Evolutionary conservation across 1,140 invertebrate species (phyloP).

Genomic region (Magallana ariakensis): DNA sequence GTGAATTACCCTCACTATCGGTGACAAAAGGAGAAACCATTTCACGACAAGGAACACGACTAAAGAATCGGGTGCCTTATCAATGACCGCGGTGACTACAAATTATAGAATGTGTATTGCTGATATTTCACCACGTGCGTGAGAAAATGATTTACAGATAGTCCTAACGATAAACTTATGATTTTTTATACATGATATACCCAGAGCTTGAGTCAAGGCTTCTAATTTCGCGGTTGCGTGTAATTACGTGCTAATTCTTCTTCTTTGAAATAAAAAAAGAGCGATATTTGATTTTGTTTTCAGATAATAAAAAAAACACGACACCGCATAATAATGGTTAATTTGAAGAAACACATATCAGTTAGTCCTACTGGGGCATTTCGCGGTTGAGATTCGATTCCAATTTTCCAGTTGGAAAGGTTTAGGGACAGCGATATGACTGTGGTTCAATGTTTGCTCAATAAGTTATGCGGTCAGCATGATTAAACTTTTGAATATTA

Average conservation of each 20-base stretch:
- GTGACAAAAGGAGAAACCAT: conserved; percentile 6
- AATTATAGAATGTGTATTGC: conserved; percentile 32
- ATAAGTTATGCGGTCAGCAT: conserved; percentile 1
- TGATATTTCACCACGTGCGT: conserved; percentile 33
- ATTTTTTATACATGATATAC: conserved; percentile 1
- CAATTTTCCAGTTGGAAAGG: conserved; percentile 16
- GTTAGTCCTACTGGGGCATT: not conserved
- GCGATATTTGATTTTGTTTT: conserved; percentile 24
- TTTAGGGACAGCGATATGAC: not conserved
- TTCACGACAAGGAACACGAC: not conserved
- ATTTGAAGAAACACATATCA: conserved; percentile 10
- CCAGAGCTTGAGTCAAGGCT: conserved; percentile 5
- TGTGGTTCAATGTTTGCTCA: not conserved
- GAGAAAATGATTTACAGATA: conserved; percentile 35
- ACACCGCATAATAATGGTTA: conserved; percentile 13
- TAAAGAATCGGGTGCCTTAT: not conserved
- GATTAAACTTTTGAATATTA: conserved; percentile 27
- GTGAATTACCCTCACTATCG: not conserved
- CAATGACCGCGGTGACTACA: not conserved
- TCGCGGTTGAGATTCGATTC: not conserved
- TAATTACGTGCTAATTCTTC: conserved; percentile 29
- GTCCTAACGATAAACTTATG: not conserved
- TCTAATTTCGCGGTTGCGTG: conserved; percentile 8
- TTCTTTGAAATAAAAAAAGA: conserved; percentile 6
- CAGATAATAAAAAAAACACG: conserved; percentile 9